A percentile compares a stretch with the other conserved stretches of the same genome.
Evolutionary conservation across 2,797 vertebrate species (phyloP).

Genomic region (Xerus rutilus): DNA sequence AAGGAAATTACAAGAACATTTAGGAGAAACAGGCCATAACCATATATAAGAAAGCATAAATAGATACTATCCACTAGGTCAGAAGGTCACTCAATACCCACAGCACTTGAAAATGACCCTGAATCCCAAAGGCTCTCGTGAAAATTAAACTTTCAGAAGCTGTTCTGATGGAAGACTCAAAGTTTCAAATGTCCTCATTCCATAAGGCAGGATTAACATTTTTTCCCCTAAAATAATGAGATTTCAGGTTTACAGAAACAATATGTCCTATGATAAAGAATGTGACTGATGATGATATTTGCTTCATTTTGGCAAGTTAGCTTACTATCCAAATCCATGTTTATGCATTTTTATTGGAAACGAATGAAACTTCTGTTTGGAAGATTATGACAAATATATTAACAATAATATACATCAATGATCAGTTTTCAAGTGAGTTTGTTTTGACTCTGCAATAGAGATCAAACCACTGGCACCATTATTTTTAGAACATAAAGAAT

Average conservation of each 20-base stretch:
- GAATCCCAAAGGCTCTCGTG: neutral
- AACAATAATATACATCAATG: neutral
- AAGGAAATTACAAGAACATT: neutral
- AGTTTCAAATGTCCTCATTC: neutral
- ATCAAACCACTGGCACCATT: slow-evolving; percentile 56
- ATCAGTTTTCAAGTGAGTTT: slow-evolving; percentile 73
- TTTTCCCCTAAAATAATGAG: neutral
- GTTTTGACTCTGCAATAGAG: slow-evolving; percentile 73
- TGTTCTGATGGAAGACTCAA: neutral
- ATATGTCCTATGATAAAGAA: neutral
- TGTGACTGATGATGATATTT: neutral
- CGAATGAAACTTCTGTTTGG: neutral
- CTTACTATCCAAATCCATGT: neutral
- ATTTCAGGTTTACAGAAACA: neutral
- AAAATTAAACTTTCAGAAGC: neutral
- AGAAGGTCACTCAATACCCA: neutral
- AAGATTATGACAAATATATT: neutral
- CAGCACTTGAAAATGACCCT: neutral
- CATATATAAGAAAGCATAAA: neutral
- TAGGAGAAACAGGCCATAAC: neutral
- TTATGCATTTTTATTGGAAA: slow-evolving; percentile 27
- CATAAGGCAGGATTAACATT: neutral
- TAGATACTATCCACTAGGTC: neutral
- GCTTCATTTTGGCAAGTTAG: neutral
- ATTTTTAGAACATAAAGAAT: slow-evolving; percentile 67